A percentile compares a stretch with the other conserved stretches of the same genome.
Conservation (phyloP, 2,113 vertebrate species). For the Siphamia tubifer region DNA sequence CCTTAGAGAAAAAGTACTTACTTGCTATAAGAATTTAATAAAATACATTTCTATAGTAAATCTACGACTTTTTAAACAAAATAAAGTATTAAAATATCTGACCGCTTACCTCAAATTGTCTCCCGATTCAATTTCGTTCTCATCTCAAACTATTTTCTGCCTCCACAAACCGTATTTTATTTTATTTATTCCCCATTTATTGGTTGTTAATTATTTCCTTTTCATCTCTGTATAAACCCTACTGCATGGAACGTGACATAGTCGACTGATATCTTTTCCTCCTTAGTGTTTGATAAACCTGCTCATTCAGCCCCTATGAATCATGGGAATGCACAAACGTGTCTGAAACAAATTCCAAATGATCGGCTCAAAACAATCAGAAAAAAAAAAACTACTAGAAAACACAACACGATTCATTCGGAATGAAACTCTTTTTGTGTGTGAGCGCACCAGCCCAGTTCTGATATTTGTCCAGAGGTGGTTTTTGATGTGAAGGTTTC, state of each 20-base stretch:
- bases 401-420: slow-evolving; percentile 13
- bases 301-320: neutral
- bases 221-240: neutral
- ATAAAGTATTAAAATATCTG: slow-evolving; percentile 33
- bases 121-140: neutral
- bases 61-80: slow-evolving; percentile 40
- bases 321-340: neutral
- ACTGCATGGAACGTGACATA: neutral
- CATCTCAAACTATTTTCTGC: neutral
- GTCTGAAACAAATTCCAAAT: neutral
- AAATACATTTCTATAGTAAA: slow-evolving; percentile 62
- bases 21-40: slow-evolving; percentile 14
- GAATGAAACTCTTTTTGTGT: slow-evolving; percentile 52
- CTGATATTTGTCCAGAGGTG: slow-evolving; percentile 29
- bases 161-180: too few species aligned
- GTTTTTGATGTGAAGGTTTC: slow-evolving; percentile 17
- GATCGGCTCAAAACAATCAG: slow-evolving; percentile 5
- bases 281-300: neutral
- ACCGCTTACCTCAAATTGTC: neutral
- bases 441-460: neutral
- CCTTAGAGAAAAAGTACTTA: slow-evolving; percentile 13
- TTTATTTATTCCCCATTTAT: too few species aligned
- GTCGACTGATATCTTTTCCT: neutral
- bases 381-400: slow-evolving; percentile 9
- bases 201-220: too few species aligned